Evolutionary conservation across 1,140 invertebrate genomes (phyloP), one percentile per base, ranked within the genome.

Genomic region (Luehdorfia chinensis): DNA sequence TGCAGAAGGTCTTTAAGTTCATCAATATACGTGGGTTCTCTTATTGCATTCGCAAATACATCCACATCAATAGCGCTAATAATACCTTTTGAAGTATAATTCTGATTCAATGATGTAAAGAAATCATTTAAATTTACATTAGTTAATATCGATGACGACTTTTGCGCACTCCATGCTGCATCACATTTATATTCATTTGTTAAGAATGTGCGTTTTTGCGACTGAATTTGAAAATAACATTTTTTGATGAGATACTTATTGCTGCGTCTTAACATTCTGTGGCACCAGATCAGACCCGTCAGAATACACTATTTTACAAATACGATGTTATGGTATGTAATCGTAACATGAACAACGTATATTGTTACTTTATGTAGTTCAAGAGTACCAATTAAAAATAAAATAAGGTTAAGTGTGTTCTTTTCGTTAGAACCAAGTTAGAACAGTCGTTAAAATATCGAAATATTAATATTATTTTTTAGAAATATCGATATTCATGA

Each of bases 41-140:
- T 77, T 1, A 92, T 52, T 16, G 87, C 80, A 78, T 94, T 93
- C 0, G 89, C 89, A 75, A 92, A 94, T 54, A 95, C 88, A 67
- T 95, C 94, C 0, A 95, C 83, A 68, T 95, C 94, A 12, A 95
- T 87, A 4, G 92, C 89, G 74, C 88, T 91, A 1, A 93, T 80
- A 55, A 88, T 87, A 1, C 87, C 88, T 31, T 57, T 72, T 53
- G 49, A 88, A 57, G 65, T 87, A 90, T 67, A 75, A 15, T 89
- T 90, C 55, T 90, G 87, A 27, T 93, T 90, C 5, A 94, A 55
- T 34, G 90, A 87, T 57, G 89, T 76, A 63, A 90, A 94, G 34
- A 94, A 87, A 41, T 91, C 88, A 28, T 88, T 84, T 12, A 89
- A 31, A 43, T 92, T 89, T 5, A 94, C 75, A 84, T 92, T 91